phyloP scores from a whole-genome alignment of 2,113 vertebrate genomes.

The Dicentrarchus labrax region DNA sequence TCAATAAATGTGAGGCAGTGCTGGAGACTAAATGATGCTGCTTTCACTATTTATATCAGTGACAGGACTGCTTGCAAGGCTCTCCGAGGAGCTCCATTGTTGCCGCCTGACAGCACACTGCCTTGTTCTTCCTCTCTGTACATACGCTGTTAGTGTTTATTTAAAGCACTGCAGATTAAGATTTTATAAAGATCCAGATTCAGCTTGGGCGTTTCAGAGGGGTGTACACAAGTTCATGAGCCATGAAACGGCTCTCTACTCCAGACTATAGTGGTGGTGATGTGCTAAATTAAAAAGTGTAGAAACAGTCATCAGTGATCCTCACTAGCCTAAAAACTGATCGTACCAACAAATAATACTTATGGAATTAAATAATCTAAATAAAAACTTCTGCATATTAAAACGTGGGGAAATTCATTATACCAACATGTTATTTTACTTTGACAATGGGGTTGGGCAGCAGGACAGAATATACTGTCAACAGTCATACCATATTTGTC shows the following conservation, averaged over 20 bases:
- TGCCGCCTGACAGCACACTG: constrained; percentile 86
- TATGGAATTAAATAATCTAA: neutral
- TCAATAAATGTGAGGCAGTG: constrained; percentile 45
- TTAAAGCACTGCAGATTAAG: constrained; percentile 89
- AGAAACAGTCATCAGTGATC: constrained; percentile 1
- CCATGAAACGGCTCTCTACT: constrained; percentile 63
- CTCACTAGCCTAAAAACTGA: constrained; percentile 11
- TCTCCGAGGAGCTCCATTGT: constrained; percentile 84
- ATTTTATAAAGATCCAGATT: constrained; percentile 87
- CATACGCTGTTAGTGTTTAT: constrained; percentile 85
- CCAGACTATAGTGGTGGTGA: constrained; percentile 21
- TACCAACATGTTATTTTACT: neutral
- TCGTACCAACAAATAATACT: constrained; percentile 4
- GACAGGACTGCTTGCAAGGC: constrained; percentile 84
- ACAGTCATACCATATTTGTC: neutral
- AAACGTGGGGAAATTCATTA: neutral
- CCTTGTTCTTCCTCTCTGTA: constrained; percentile 81
- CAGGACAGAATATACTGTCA: neutral
- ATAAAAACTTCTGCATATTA: neutral
- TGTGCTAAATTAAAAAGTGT: constrained; percentile 36
- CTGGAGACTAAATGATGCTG: constrained; percentile 81
- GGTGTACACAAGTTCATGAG: constrained; percentile 73
- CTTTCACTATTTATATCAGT: constrained; percentile 89
- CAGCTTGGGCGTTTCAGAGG: constrained; percentile 56
- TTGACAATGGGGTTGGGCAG: neutral